Conservation (phyloP, 2,113 vertebrate species). For the Passer domesticus region DNA sequence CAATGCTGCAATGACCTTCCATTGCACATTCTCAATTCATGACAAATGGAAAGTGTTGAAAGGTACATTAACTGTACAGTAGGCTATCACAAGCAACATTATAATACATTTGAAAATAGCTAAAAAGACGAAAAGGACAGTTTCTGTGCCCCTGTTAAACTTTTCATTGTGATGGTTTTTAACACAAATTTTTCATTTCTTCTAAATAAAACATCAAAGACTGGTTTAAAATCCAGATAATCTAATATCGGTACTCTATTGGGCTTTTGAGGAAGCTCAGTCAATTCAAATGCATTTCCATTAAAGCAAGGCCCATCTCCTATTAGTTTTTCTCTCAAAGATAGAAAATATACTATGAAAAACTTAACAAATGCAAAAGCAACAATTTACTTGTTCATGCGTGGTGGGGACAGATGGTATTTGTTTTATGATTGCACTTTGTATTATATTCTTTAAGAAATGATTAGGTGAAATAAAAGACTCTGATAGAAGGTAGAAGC, state of each 20-base stretch:
- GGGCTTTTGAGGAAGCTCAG: not conserved
- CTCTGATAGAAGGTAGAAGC: not conserved
- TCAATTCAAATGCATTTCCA: not conserved
- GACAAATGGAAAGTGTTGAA: not conserved
- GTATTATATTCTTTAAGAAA: not conserved
- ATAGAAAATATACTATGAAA: not conserved
- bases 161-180: not conserved
- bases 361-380: not conserved
- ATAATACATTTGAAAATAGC: not conserved
- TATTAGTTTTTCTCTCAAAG: not conserved
- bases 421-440: not conserved
- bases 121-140: not conserved
- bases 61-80: not conserved
- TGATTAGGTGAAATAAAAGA: not conserved
- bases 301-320: not conserved
- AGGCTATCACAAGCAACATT: not conserved
- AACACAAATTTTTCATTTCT: not conserved
- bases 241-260: not conserved
- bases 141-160: not conserved
- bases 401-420: not conserved
- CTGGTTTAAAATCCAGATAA: not conserved
- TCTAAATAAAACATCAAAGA: not conserved
- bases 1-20: not conserved
- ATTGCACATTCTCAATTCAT: not conserved
- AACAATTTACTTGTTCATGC: not conserved